Conservation (phyloP, 2,888 invertebrate species). For the Kuschelorhynchus macadamiae region DNA sequence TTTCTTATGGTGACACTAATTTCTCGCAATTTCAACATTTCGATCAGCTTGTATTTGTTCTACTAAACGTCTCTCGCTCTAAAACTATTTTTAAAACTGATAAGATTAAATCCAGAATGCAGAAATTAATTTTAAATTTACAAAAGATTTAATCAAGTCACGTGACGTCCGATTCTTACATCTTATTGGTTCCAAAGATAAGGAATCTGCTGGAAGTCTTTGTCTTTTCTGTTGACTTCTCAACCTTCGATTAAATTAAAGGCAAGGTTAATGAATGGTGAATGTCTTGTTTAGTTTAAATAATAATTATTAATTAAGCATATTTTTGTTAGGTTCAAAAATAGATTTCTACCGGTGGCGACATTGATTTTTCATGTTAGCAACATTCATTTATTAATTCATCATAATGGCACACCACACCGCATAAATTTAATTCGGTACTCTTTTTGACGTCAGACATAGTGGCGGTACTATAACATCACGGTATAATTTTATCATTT, state of each 20-base stretch:
- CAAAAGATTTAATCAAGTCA: slow-evolving; percentile 21
- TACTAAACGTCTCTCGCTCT: slow-evolving; percentile 7
- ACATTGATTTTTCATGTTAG: no score
- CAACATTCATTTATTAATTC: no score
- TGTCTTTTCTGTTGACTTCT: neutral
- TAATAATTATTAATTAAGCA: no score
- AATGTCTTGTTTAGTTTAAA: no score
- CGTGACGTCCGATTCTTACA: slow-evolving; percentile 8
- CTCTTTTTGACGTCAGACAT: no score
- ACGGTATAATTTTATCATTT: no score
- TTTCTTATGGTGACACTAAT: slow-evolving; percentile 66
- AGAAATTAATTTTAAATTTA: slow-evolving; percentile 29
- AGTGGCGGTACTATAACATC: no score
- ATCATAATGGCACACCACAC: no score
- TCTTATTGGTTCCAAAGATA: slow-evolving; percentile 25
- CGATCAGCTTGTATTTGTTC: slow-evolving; percentile 3
- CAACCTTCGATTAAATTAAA: slow-evolving; percentile 25
- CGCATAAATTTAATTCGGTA: no score
- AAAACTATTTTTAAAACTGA: slow-evolving; percentile 46
- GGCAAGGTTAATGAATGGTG: no score
- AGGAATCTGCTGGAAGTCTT: slow-evolving; percentile 2
- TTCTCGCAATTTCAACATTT: slow-evolving; percentile 54
- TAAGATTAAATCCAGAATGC: slow-evolving; percentile 35
- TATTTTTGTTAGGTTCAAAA: no score
- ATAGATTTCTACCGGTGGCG: no score